Evolutionary conservation across 2,113 vertebrate species (phyloP), one percentile per base, ranked within the genome.

Genomic region (Psammodynastes pulverulentus): DNA sequence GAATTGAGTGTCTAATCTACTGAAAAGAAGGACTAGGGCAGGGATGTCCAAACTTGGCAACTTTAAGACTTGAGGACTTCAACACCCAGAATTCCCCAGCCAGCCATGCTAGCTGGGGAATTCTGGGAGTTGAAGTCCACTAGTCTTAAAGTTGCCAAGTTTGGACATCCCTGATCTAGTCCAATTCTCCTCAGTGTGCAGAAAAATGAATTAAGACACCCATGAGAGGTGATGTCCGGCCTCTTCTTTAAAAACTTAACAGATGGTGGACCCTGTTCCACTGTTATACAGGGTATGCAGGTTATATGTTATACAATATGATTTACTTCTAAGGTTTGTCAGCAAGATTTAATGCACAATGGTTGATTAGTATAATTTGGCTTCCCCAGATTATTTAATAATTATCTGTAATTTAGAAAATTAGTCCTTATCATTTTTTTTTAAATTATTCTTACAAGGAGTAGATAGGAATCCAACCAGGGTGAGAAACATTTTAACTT

Each of bases 281-380:
- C 34, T 39, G 17, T 39, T 79, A 19, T 39, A 9, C 34, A 79
- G 34, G 89, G 5, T 54, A 54, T 29, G 10, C 56, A 62, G 26
- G 10, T 34, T 67, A 17, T 67, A 34, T 90, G 34, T 29, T 39
- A 39, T 43, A 23, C 39, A 21, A 0, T 10, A 34, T 23, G 49
- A 21, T 9, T 21, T 24, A 9, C 4, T 86, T 8, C 5, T 21
- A 58, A 26, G 13, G 15, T 7, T 89, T 4, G 86, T 79, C 34
- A 1, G 2, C 0, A 6, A 2, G 48, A 2, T 85, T 90, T 7
- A 72, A 2, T 39, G n/a, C 2, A 13, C 3, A 46, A 19, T 79
- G 67, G 10, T 2, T 6, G 34, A 56, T 0, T 56, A 7, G 0
- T 87, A 39, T 34, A 10, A 46, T 12, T 9, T 0, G 2, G 49